A percentile compares a stretch with the other conserved stretches of the same genome.
phyloP scores from a whole-genome alignment of 2,888 invertebrate species.

The Thysanoteuthis rhombus region DNA sequence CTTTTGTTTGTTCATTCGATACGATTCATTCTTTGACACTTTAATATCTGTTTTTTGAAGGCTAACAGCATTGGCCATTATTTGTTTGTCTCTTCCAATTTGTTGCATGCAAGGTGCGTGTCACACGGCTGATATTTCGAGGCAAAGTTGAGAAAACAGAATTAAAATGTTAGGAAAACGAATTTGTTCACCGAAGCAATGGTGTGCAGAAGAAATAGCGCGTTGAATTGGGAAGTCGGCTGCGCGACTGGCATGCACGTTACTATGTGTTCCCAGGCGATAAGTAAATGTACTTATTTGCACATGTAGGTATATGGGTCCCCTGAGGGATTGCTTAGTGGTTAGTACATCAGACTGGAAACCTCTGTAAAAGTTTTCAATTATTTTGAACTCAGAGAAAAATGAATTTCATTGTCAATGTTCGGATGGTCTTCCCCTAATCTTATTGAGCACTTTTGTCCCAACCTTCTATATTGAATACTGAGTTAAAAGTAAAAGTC shows the following conservation, averaged over 20 bases:
- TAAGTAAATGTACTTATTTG: neutral
- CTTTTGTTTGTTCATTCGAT: neutral
- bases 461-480: no score
- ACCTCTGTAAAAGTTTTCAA: no score
- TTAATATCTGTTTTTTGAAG: neutral
- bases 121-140: neutral
- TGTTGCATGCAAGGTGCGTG: neutral
- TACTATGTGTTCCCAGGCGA: neutral
- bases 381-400: no score
- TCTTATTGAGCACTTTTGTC: no score
- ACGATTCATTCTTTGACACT: neutral
- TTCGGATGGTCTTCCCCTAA: no score
- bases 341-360: no score
- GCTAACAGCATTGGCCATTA: neutral
- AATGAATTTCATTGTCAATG: no score
- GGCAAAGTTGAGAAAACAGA: neutral
- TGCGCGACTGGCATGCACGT: neutral
- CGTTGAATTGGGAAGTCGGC: neutral
- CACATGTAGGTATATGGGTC: neutral
- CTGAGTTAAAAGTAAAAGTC: no score
- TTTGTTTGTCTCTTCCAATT: neutral
- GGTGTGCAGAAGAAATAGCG: neutral
- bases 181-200: neutral
- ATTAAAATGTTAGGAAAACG: neutral
- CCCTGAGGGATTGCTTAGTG: no score